Conservation (phyloP, 64 coral and sea anemone species). For the Exaiptasia diaphana region DNA sequence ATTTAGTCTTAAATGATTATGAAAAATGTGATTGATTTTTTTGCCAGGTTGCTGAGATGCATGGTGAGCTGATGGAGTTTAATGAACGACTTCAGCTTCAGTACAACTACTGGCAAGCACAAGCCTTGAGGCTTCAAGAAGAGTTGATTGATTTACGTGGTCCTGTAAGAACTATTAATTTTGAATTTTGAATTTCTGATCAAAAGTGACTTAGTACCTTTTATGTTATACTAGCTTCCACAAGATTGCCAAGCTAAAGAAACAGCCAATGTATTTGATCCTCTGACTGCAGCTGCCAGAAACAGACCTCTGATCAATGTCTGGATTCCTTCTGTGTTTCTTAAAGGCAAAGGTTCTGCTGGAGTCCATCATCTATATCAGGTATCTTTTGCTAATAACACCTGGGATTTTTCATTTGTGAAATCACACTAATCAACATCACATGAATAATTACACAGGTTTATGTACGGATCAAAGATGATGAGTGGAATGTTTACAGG, state of each 20-base stretch:
- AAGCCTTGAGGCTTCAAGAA: slow-evolving; percentile 66
- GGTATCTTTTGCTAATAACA: slow-evolving; percentile 19
- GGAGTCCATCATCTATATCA: slow-evolving; percentile 84
- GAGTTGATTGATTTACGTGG: slow-evolving; percentile 89
- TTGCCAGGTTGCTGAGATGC: slow-evolving; percentile 95
- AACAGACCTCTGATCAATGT: slow-evolving; percentile 88
- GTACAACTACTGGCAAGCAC: slow-evolving; percentile 54
- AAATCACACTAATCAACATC: neutral
- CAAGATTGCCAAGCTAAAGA: neutral
- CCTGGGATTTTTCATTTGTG: neutral
- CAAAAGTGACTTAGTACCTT: neutral
- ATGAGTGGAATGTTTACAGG: slow-evolving; percentile 98
- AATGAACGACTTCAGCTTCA: slow-evolving; percentile 86
- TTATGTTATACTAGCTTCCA: neutral
- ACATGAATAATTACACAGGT: slow-evolving; percentile 36
- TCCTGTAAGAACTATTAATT: slow-evolving; percentile 67
- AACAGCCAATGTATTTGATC: slow-evolving; percentile 39
- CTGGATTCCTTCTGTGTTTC: slow-evolving; percentile 94
- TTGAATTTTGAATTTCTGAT: neutral
- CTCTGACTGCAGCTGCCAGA: slow-evolving; percentile 29
- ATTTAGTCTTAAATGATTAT: too few relatives aligned
- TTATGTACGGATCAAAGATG: slow-evolving; percentile 95
- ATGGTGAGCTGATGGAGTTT: slow-evolving; percentile 93
- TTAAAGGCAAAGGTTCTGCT: slow-evolving; percentile 62
- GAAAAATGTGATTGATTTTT: neutral